Evolutionary conservation across 1,140 invertebrate genomes (phyloP), one percentile per base, ranked within the genome.

Genomic region (Ptiloglossa arizonensis): DNA sequence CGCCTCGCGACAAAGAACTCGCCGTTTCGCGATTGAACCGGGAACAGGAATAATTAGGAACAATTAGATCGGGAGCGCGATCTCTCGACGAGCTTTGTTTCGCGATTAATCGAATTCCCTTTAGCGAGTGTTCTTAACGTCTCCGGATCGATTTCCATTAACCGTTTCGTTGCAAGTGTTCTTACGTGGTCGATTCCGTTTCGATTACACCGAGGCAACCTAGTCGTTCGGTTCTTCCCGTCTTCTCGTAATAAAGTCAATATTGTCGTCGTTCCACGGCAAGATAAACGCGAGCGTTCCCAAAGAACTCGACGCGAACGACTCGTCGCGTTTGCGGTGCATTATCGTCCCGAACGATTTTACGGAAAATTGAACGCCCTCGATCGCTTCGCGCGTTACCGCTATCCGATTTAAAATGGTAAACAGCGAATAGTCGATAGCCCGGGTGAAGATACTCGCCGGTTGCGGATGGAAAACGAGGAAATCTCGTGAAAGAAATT

Each of bases 401-500:
- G n/a, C n/a, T n/a, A 38, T 44, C n/a, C 13, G 38, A 32, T 46
- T 46, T 48, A 13, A 38, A 56, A 66, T 56, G 27, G 27, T 74
- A 67, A 35, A 46, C 62, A 46, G 2, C 17, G 6, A 22, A 38
- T n/a, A 32, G 6, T 38, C 29, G 41, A 56, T 57, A 24, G 56
- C 41, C 27, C 3, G n/a, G 9, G 46, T 29, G 13, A 11, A 11
- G 22, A 56, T 35, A 68, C 22, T 17, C n/a, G 50, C 3, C 1
- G 46, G n/a, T n/a, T n/a, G n/a, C n/a, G 17, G 22, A 1, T 11
- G 24, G 27, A 35, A 70, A 63, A 62, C 59, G 46, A 13, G 50
- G 35, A 24, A 38, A 32, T 5, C 5, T 8, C 0, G 17, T 5
- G 8, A 44, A 66, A 32, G 27, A 66, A 64, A 54, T 46, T 56